Percentiles rank a stretch among this genome's conserved stretches.
phyloP scores from a whole-genome alignment of 2,888 invertebrate species.

The Dynastes hyllus region DNA sequence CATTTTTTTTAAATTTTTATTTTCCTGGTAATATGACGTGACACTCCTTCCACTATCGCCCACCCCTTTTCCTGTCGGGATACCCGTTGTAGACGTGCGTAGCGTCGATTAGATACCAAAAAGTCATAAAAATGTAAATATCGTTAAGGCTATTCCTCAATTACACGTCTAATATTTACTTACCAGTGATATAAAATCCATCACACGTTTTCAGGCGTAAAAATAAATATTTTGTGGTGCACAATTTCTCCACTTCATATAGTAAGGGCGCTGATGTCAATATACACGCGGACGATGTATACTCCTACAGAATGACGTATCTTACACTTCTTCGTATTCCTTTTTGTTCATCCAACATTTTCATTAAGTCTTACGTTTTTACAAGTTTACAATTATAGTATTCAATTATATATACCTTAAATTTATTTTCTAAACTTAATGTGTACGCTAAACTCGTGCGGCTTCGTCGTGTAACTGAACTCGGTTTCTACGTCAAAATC shows the following conservation, averaged over 20 bases:
- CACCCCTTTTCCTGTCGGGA: too few relatives aligned
- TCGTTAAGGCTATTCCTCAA: too few relatives aligned
- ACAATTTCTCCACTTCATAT: conserved; percentile 13
- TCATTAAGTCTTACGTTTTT: background rate
- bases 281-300: background rate
- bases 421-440: background rate
- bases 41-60: background rate
- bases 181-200: too few relatives aligned
- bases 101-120: background rate
- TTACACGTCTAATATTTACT: too few relatives aligned
- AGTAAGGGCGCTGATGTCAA: conserved; percentile 33
- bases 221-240: conserved; percentile 12
- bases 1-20: too few relatives aligned
- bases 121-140: too few relatives aligned
- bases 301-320: background rate
- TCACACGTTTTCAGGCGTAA: background rate
- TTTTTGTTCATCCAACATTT: too few relatives aligned
- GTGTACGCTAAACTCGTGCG: background rate
- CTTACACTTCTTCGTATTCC: too few relatives aligned
- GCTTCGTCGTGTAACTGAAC: background rate
- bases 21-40: background rate
- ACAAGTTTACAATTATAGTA: background rate
- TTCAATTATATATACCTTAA: background rate
- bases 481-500: conserved; percentile 2
- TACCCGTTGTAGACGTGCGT: conserved; percentile 14